Evolutionary conservation across 1,140 invertebrate genomes (phyloP).

Genomic region (Physella acuta): DNA sequence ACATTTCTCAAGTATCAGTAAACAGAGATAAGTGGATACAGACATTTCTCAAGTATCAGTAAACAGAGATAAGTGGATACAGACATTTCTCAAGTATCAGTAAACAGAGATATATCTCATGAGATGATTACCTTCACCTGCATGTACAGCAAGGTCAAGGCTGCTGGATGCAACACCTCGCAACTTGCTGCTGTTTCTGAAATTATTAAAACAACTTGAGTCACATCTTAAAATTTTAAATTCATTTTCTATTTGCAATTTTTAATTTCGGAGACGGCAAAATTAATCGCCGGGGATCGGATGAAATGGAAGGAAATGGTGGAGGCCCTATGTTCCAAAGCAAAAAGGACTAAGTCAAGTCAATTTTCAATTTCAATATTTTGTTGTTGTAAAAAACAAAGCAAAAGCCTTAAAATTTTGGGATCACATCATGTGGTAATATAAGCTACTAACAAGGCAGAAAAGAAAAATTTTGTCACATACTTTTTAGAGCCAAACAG

Average conservation of each 20-base stretch:
- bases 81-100: not conserved
- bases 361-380: not conserved
- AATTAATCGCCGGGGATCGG: not conserved
- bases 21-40: not conserved
- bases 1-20: not conserved
- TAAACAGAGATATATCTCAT: not conserved
- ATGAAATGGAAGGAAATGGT: no score
- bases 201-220: not conserved
- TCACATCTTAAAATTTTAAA: not conserved
- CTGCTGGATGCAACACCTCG: slow-evolving; percentile 1
- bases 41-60: not conserved
- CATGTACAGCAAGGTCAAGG: slow-evolving; percentile 15
- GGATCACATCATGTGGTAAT: not conserved
- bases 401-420: not conserved
- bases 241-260: not conserved
- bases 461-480: slow-evolving; percentile 10
- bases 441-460: not conserved
- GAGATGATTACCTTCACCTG: not conserved
- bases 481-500: not conserved
- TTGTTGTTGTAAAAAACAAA: not conserved
- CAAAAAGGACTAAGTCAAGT: not conserved
- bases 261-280: not conserved
- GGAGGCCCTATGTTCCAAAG: not conserved
- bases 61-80: not conserved
- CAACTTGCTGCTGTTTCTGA: slow-evolving; percentile 1